A percentile compares a stretch with the other conserved stretches of the same genome.
Conservation (phyloP, 2,113 vertebrate species). For the Zeus faber region DNA sequence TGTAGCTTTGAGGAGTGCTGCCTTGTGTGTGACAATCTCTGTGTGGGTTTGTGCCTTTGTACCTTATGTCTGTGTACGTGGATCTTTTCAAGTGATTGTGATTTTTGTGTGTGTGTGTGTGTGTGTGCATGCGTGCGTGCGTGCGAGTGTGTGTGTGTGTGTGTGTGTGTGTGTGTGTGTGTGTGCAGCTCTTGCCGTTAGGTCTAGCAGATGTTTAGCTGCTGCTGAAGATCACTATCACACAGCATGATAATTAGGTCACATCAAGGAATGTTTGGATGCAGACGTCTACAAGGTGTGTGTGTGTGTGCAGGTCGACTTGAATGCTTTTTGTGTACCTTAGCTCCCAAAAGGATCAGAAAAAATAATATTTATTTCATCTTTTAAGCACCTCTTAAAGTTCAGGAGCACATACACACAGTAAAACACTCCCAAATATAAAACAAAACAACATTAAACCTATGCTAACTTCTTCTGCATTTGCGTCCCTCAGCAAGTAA, state of each 20-base stretch:
- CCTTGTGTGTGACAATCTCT: background rate
- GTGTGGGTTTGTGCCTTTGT: background rate
- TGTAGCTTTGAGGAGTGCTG: no score
- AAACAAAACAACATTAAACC: no score
- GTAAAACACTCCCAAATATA: no score
- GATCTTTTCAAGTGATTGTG: no score
- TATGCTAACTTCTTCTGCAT: no score
- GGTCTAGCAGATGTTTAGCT: slow-evolving; percentile 54
- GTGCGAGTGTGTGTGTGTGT: slow-evolving; percentile 3
- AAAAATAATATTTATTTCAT: no score
- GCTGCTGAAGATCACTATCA: slow-evolving; percentile 39
- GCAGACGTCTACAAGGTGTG: slow-evolving; percentile 36
- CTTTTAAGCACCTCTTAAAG: no score
- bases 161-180: slow-evolving; percentile 2
- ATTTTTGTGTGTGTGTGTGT: background rate
- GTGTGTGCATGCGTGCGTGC: background rate
- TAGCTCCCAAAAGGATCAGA: no score
- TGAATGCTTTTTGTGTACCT: no score
- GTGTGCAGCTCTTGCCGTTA: slow-evolving; percentile 15
- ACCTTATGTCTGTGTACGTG: background rate
- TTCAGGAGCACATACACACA: no score
- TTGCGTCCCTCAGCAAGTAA: no score
- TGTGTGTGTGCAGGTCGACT: background rate
- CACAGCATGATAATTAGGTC: slow-evolving; percentile 50
- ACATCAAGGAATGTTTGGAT: slow-evolving; percentile 40